These are phyloP conservation scores for Gymnopithys bicolor DNA, from an alignment of 2,797 vertebrate genomes.

Conservation along the genomic window DNA sequence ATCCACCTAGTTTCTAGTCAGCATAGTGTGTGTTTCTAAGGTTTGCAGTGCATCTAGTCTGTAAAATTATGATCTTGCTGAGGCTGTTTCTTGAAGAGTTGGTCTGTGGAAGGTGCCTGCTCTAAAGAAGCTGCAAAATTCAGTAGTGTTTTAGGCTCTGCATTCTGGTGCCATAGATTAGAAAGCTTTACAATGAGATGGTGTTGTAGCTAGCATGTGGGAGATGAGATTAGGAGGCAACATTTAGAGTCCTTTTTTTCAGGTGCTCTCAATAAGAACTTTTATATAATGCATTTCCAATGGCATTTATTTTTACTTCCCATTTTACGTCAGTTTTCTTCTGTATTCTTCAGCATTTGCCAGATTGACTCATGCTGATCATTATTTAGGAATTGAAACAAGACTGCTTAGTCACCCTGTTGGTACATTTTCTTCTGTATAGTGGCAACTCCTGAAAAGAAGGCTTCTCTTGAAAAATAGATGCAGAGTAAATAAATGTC, in stretches of 20 bases:
- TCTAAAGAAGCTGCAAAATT: neutral
- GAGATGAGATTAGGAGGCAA: neutral
- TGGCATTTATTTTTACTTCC: neutral
- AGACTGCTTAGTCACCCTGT: slow-evolving; percentile 11
- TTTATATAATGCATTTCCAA: neutral
- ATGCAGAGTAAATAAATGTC: neutral
- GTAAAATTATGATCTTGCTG: neutral
- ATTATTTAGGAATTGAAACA: slow-evolving; percentile 19
- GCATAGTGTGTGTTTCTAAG: neutral
- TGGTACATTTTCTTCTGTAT: neutral
- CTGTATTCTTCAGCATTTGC: neutral
- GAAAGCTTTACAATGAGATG: neutral
- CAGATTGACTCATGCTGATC: slow-evolving; percentile 2
- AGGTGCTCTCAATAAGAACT: neutral
- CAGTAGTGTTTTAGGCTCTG: neutral
- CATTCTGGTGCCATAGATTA: neutral
- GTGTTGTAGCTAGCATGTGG: neutral
- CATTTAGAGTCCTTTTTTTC: neutral
- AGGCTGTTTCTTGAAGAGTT: neutral
- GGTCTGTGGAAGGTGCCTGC: neutral
- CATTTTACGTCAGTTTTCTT: neutral
- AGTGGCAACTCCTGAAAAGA: neutral
- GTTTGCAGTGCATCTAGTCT: neutral
- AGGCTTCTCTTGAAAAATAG: neutral
- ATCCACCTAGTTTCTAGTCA: neutral